Base-by-base conservation (phyloP, 2,797 vertebrate species). In the Philypnodon macrostomus region DNA sequence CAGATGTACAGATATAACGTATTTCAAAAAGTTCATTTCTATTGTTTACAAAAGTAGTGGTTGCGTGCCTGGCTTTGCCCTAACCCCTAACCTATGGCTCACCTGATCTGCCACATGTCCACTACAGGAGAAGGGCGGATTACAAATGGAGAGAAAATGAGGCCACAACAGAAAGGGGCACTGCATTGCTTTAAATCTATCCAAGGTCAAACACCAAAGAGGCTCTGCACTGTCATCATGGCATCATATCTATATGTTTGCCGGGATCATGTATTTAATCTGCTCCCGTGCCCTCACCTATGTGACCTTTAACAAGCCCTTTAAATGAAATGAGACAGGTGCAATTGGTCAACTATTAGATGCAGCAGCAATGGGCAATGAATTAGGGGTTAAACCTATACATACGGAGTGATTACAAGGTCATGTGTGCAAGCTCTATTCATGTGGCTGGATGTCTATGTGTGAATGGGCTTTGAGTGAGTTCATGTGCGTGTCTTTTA, bases 221-320 rank as follows among this genome's bases (percentile, higher is more conserved):
- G 42, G 29, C 49, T 62, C 50, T 32, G 31, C 31, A 14, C 38
- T 51, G 63, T 77, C 61, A 70, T 71, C 64, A 66, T 12, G 40
- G 51, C 47, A 63, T 66, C 47, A 53, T 62, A 71, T 58, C 61
- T 58, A 49, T 49, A 71, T n/a, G 32, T 76, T 73, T 41, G 46
- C 33, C 16, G 47, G 38, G 32, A 40, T 61, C 36, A 40, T 49
- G 42, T 76, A 55, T 74, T 79, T 73, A 73, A 80, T 84, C 66
- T 72, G 45, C 31, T 17, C 55, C 38, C 17, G 7, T 11, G 29
- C 48, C 46, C 58, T 73, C 62, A 74, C 67, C 68, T 74, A 17
- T 39, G 40, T 64, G 57, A 70, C 67, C 76, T 83, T 69, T 80
- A 74, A 74, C 82, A 79, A 66, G 63, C 53, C 47, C 47, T 45